Percentiles rank a stretch among this genome's conserved stretches.
Conservation (phyloP, 2,113 vertebrate species). For the Chunga burmeisteri region DNA sequence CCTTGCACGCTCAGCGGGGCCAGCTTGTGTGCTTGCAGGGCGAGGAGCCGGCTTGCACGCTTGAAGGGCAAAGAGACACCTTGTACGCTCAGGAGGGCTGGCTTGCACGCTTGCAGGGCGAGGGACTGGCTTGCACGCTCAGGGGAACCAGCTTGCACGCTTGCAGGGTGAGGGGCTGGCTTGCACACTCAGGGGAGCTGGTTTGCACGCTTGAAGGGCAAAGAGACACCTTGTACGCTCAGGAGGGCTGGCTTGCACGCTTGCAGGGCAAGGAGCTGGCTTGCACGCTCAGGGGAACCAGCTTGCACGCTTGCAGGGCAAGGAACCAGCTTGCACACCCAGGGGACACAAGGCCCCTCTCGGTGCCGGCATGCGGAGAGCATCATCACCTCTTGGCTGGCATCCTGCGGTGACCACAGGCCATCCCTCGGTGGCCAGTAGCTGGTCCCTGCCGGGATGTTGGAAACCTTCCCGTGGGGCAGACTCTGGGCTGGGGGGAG, state of each 20-base stretch:
- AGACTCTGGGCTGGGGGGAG: neutral
- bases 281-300: neutral
- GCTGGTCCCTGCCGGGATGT: fast-evolving
- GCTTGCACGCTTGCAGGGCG: too few species aligned
- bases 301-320: neutral
- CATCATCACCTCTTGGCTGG: fast-evolving
- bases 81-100: too few species aligned
- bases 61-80: neutral
- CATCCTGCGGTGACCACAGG: neutral
- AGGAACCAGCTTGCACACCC: neutral
- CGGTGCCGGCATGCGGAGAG: neutral
- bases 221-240: neutral
- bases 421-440: neutral
- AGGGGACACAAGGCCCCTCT: neutral
- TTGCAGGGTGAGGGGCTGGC: neutral
- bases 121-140: neutral
- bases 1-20: neutral
- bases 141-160: neutral
- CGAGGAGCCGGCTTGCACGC: fast-evolving
- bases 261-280: neutral
- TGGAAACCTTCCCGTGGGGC: neutral
- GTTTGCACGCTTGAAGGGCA: neutral
- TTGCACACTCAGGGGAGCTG: fast-evolving
- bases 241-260: neutral
- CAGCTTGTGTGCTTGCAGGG: neutral